A percentile compares a stretch with the other conserved stretches of the same genome.
These are phyloP conservation scores for Nothobranchius kuhntae DNA, from an alignment of 2,113 vertebrate species.

Conservation along the genomic window DNA sequence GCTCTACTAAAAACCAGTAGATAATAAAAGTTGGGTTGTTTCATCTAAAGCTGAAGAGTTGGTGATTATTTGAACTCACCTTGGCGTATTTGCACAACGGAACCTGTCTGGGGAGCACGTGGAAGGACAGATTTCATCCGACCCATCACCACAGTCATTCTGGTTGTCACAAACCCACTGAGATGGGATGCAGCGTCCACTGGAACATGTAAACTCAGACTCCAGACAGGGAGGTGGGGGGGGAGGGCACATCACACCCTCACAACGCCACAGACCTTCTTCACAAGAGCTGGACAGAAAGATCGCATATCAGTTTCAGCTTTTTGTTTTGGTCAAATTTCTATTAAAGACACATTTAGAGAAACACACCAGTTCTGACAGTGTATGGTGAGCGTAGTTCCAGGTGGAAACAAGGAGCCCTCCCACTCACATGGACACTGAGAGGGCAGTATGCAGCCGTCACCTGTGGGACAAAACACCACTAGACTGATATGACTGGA, in stretches of 20 bases:
- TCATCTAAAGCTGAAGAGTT: not conserved
- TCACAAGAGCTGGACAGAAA: constrained; percentile 79
- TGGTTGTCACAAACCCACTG: constrained; percentile 91
- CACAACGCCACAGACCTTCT: constrained; percentile 82
- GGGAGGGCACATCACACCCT: constrained; percentile 60
- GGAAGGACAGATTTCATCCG: constrained; percentile 83
- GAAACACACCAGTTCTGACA: constrained; percentile 88
- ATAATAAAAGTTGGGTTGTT: too few relatives aligned
- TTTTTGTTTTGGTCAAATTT: not conserved
- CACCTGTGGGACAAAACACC: constrained; percentile 63
- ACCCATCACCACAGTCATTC: constrained; percentile 89
- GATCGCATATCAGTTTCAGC: not conserved
- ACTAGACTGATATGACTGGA: not conserved
- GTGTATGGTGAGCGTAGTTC: constrained; percentile 73
- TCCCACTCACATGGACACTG: constrained; percentile 87
- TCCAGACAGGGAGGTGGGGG: constrained; percentile 69
- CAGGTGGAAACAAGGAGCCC: constrained; percentile 81
- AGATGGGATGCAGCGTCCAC: constrained; percentile 82
- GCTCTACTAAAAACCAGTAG: too few relatives aligned
- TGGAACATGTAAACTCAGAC: constrained; percentile 79
- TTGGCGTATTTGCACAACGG: constrained; percentile 69
- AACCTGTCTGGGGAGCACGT: constrained; percentile 77
- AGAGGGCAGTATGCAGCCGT: constrained; percentile 73
- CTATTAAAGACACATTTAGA: not conserved
- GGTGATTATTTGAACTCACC: constrained; percentile 19